Conservation (phyloP, 2,888 invertebrate genomes). For the Diarsia rubi region DNA sequence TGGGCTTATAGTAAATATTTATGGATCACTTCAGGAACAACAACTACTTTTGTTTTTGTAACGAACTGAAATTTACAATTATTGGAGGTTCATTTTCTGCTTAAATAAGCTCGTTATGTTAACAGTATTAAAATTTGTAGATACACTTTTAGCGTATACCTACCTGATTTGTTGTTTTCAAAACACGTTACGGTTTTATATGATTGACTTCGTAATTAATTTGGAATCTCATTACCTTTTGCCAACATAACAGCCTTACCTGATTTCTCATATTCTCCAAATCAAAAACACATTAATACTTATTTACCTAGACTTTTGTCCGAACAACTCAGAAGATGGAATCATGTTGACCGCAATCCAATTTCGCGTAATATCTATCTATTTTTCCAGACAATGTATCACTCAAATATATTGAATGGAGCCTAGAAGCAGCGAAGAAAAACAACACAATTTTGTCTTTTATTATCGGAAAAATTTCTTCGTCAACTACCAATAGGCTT, state of each 20-base stretch:
- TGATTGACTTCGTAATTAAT: neutral
- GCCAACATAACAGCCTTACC: neutral
- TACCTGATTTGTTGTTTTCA: neutral
- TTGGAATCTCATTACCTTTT: neutral
- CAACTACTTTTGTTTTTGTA: neutral
- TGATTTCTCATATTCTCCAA: neutral
- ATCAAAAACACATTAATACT: conserved; percentile 18
- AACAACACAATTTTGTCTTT: conserved; percentile 56
- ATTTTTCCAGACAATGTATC: conserved; percentile 56
- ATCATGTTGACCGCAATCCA: conserved; percentile 59
- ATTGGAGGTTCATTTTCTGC: conserved; percentile 9
- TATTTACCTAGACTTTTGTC: conserved; percentile 21
- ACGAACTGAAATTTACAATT: conserved; percentile 5
- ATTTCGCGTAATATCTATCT: conserved; percentile 54
- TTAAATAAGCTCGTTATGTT: neutral
- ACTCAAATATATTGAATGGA: conserved; percentile 57
- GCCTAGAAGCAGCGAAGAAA: conserved; percentile 43
- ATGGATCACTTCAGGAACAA: neutral
- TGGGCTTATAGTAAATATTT: neutral
- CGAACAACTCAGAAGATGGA: conserved; percentile 26
- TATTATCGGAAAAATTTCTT: conserved; percentile 50
- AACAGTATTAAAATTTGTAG: neutral
- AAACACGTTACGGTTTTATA: neutral
- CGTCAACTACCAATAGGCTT: conserved; percentile 43
- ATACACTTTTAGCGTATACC: neutral